Evolutionary conservation across 2,113 vertebrate species (phyloP), one percentile per base, ranked within the genome.

Genomic region (Suricata suricatta): DNA sequence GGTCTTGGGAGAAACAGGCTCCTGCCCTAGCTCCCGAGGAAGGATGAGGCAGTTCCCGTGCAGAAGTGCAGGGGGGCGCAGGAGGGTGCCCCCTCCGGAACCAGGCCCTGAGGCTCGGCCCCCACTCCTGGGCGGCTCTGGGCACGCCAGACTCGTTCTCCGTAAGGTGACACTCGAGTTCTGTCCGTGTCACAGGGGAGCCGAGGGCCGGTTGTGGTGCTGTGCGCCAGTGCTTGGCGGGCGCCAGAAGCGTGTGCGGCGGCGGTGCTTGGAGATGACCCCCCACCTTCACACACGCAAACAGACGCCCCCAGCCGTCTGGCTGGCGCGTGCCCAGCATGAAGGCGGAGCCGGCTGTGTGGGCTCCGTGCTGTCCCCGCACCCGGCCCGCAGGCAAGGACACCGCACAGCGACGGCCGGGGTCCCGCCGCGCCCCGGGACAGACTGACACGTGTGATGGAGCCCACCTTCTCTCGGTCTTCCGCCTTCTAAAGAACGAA

Each of bases 291-390:
- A 35, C 23, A 63, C 1, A 0, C 0, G 9, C 1, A 19, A 4
- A 0, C 7, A 3, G 63, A 21, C 0, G 5, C 50, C 0, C 54
- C 0, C 0, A 0, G 2, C 0, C 35, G 90, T 5, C 0, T 31
- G 77, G 86, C 29, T 11, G 29, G 11, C 10, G 7, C 0, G 0
- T 0, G 8, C 12, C 47, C 23, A 3, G 0, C 33, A 3, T 10
- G 0, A 5, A 21, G n/a, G 9, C 0, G 0, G 35, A 7, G 0
- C 54, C 15, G 2, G 9, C 19, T 0, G 2, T 29, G 15, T 8
- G 5, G 29, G 80, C 1, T 0, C 47, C 0, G 0, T 0, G 29
- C 47, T 1, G 0, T 19, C 1, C 0, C 10, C 8, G 7, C 8
- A 12, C 35, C 41, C 15, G 2, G 19, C 72, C 57, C 21, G 27